Conservation (phyloP, 53 echinoderm and acorn worm genomes). For the Zoroaster sp. region DNA sequence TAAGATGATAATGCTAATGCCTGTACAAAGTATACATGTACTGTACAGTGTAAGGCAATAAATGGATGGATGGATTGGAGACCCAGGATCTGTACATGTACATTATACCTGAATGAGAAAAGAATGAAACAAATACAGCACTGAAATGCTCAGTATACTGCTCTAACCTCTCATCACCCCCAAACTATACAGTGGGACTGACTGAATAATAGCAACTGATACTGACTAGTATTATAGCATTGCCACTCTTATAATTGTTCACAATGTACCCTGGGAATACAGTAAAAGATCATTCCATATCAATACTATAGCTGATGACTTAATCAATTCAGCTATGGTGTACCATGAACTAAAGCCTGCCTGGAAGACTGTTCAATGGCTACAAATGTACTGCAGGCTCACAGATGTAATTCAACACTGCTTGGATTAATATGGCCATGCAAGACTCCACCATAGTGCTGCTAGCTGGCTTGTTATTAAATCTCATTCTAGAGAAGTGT, state of each 20-base stretch:
- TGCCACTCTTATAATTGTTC: background rate
- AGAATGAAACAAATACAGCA: background rate
- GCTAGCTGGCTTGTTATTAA: slow-evolving; percentile 50
- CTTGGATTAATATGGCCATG: slow-evolving; percentile 55
- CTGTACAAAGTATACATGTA: background rate
- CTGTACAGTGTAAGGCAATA: background rate
- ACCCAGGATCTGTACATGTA: background rate
- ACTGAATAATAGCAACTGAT: background rate
- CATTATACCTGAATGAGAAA: background rate
- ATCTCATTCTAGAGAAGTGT: slow-evolving; percentile 54
- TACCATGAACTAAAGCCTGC: background rate
- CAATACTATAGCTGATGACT: slow-evolving; percentile 29
- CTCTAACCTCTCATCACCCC: too few species aligned
- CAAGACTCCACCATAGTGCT: slow-evolving; percentile 7
- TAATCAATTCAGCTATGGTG: background rate
- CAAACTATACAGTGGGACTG: too few species aligned
- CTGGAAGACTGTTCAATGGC: slow-evolving; percentile 26
- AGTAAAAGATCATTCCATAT: slow-evolving; percentile 15
- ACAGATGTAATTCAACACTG: slow-evolving; percentile 54
- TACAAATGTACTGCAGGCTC: slow-evolving; percentile 32
- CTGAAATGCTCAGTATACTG: too few species aligned
- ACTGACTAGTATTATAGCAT: background rate
- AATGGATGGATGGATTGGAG: too few species aligned
- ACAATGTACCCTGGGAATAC: background rate
- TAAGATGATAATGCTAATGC: background rate